Evolutionary conservation across 2,888 invertebrate genomes (phyloP).

Genomic region (Polyommatus iphigenia): DNA sequence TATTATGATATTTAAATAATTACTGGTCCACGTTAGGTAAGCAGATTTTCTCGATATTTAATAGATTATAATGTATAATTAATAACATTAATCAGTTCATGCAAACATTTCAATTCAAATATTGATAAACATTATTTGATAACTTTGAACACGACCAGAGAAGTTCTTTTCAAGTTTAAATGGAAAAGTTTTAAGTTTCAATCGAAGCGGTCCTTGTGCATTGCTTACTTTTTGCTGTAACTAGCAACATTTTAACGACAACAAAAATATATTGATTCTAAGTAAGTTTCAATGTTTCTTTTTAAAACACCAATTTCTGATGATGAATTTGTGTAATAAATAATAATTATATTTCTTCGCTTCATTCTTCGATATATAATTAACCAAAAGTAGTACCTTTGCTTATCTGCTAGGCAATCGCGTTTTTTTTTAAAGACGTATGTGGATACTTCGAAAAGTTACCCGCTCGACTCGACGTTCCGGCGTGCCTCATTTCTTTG

Average conservation of each 20-base stretch:
- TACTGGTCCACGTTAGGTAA: no score
- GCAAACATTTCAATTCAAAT: background rate
- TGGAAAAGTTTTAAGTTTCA: slow-evolving; percentile 64
- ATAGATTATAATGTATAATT: background rate
- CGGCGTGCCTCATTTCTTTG: no score
- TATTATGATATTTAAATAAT: no score
- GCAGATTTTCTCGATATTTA: background rate
- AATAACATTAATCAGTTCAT: background rate
- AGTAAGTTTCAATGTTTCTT: background rate
- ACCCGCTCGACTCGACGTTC: no score
- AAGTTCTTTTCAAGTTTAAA: slow-evolving; percentile 54
- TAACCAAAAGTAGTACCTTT: no score
- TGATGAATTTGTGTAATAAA: no score
- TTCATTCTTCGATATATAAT: no score
- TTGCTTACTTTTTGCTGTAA: slow-evolving; percentile 11
- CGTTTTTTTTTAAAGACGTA: no score
- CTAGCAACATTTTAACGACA: background rate
- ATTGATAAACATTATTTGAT: background rate
- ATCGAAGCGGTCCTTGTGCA: slow-evolving; percentile 55
- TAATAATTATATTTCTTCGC: no score
- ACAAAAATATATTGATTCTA: background rate
- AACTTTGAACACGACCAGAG: slow-evolving; percentile 33
- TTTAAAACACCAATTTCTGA: no score
- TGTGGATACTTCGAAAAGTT: no score
- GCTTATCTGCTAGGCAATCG: no score